Base-by-base conservation (phyloP, 2,888 invertebrate genomes). In the Shargacucullia verbasci region DNA sequence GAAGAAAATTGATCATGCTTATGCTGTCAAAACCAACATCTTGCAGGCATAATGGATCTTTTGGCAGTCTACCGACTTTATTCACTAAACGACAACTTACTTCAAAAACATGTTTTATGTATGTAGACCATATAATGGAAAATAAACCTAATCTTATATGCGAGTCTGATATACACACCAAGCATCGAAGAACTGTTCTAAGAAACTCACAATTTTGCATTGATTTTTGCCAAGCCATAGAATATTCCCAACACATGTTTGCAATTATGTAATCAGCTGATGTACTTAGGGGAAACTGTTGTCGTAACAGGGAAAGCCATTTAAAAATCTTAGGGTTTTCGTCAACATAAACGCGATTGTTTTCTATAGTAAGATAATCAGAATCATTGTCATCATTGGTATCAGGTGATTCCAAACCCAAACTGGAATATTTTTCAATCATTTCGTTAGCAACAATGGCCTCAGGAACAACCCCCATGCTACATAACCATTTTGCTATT, bases 211-310 rank as follows among this genome's bases (percentile, higher is more conserved):
- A 91, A 65, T 95, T 94, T 40, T 96, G 94, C 61, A 96, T 94
- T 70, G 97, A 95, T 85, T 97, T 97, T 81, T 97, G 97, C 98
- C 99, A 99, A 48, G 95, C 95, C 70, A 97, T 95, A 50, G 97
- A 96, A 84, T 97, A 98, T 86, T 99, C 98, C 99, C 99, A 99
- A 70, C 97, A 96, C 95, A 98, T 96, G 84, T 98, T 98, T 11
- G 97, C 96, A 45, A 98, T 92, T 37, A 99, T 91, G 35, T 97
- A 96, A 78, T 97, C 96, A 0, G 97, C 95, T 54, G 96, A 95
- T 50, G 98, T 94, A 85, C 98, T 98, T 72, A 97, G 96, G 0
- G 99, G 99, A 84, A 99, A 99, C 80, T 98, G 97, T 40, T 95
- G 94, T 45, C 96, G 95, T 56, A 98, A 86, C 20, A 96, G 86